Base-by-base conservation (phyloP, 2,113 vertebrate species). In the Dolichotis patagonum region DNA sequence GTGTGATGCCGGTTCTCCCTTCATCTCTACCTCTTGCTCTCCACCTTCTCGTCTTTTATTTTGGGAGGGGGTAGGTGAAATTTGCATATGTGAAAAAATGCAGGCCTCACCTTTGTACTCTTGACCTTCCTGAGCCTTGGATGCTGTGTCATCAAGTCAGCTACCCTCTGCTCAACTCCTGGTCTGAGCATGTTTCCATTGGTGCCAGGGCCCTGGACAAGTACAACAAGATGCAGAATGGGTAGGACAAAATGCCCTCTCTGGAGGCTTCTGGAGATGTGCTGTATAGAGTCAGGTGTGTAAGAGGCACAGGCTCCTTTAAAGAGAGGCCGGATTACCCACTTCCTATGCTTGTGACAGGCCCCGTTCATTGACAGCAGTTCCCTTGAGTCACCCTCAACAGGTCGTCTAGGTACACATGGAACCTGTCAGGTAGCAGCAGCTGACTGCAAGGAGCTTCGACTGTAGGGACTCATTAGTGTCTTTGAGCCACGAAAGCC, bases 101-200 rank as follows among this genome's bases (percentile, higher is more conserved):
- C 4, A 30, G 1, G 8, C 85, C 65, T 54, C 46, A 12, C 20
- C 41, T 94, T 71, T n/a, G 73, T 1, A 0, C 28, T 22, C 41
- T 35, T 43, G n/a, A n/a, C 30, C n/a, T 1, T 6, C 26, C 7
- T 0, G 10, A 26, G 11, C 24, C 28, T 56, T 19, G 49, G 62
- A 60, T 10, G 30, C 54, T 22, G 10, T 35, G 30, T 38, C 6
- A 0, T 19, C 28, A 16, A 10, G 52, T 75, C 43, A 52, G 7
- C 41, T 38, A 1, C 0, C 3, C 1, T 56, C 0, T 0, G 5
- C 85, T 41, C 22, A 71, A 58, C n/a, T 24, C 41, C 52, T 6
- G 8, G 17, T 26, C 54, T 1, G 0, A 0, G 58, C n/a, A 8
- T 35, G 7, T 14, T 54, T 63, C 38, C 0, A 6, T 3, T 7